Base-by-base conservation (phyloP, 2,113 vertebrate species). In the Chaenocephalus aceratus region DNA sequence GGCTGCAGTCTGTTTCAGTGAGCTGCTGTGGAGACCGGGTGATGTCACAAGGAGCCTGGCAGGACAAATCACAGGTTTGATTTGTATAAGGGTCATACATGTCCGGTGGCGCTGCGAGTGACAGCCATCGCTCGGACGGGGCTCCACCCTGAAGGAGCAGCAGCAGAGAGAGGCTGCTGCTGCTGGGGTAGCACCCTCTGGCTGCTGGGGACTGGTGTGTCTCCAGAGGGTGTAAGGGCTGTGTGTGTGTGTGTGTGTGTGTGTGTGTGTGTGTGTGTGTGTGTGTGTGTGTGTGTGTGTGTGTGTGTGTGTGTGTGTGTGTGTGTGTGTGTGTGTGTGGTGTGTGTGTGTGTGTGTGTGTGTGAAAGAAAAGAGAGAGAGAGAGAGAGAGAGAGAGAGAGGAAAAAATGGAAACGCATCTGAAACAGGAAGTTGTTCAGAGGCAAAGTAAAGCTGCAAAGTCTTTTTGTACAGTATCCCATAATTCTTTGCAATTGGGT, bases 151-250 rank as follows among this genome's bases (percentile, higher is more conserved):
- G 80, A 86, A 89, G 88, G 84, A 92, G 91, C 88, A 83, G 88
- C 80, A 75, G 89, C 87, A 91, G 92, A 85, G 88, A 89, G 86
- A 93, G 86, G 75, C 83, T 41, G 36, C 36, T 41, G 36, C 86
- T 86, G 91, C 88, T 88, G 89, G 45, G 82, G 79, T 91, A 79
- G 80, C 84, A 78, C 84, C 88, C 91, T 92, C 93, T 84, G 91
- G 91, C 88, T 90, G 86, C 80, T 87, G 76, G 82, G 90, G 91
- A 92, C 91, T 91, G 91, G 92, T 88, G 86, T 90, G 86, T 87
- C 81, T 90, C 83, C 86, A 68, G 66, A 86, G 73, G 85, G 72
- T 71, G 89, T 70, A 70, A 63, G 58, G 62, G 65, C 23, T 34
- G 3, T 72, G 51, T 70, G 75, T 73, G 82, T 73, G 66, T 34